These are phyloP conservation scores for Elgonia sp. DNA, from an alignment of 2,888 invertebrate species.

Conservation along the genomic window DNA sequence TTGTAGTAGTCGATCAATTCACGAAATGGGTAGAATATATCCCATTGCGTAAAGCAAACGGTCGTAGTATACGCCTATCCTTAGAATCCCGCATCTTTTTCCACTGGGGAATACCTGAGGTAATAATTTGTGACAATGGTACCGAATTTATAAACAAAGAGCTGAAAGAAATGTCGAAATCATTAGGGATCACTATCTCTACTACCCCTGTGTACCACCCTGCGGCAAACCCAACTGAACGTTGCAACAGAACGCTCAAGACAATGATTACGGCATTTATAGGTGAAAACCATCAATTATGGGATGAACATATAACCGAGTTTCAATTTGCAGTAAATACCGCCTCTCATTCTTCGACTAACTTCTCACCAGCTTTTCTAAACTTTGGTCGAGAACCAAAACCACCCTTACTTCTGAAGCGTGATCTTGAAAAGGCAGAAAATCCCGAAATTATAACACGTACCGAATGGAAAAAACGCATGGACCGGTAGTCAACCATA, in stretches of 20 bases:
- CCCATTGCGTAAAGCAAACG: constrained; percentile 47
- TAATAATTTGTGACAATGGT: constrained; percentile 17
- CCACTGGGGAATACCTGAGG: neutral
- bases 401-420: constrained; percentile 2
- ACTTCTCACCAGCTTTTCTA: too few species aligned
- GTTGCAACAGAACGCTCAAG: constrained; percentile 50
- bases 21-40: constrained; percentile 66
- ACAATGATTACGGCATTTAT: constrained; percentile 36
- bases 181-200: neutral
- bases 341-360: constrained; percentile 46
- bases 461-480: neutral
- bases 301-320: constrained; percentile 62
- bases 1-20: constrained; percentile 45
- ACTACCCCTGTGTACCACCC: constrained; percentile 61
- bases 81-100: constrained; percentile 67
- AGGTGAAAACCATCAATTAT: constrained; percentile 34
- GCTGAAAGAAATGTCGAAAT: neutral
- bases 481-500: constrained; percentile 4
- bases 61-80: constrained; percentile 30
- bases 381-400: constrained; percentile 43
- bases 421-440: neutral
- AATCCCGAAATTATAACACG: neutral
- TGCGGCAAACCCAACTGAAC: constrained; percentile 65
- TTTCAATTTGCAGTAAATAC: constrained; percentile 66
- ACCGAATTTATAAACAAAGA: constrained; percentile 52